Evolutionary conservation across 1,140 invertebrate species (phyloP).

Genomic region (Leguminivora glycinivorella): DNA sequence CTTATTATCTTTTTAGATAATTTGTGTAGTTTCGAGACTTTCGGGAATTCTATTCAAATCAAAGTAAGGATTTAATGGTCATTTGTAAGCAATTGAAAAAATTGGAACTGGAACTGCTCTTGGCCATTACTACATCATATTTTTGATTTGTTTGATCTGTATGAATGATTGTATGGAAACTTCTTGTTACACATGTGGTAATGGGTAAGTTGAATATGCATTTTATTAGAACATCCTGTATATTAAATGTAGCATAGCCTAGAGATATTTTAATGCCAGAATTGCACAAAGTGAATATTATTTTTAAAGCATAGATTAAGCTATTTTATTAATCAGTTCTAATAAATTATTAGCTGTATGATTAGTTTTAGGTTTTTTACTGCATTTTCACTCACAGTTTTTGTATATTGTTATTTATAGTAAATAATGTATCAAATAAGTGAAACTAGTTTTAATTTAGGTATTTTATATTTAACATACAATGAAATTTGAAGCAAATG

Average conservation of each 20-base stretch:
- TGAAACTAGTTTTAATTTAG: constrained; percentile 23
- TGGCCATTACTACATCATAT: neutral
- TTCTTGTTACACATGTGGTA: constrained; percentile 50
- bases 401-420: constrained; percentile 36
- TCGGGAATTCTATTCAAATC: too few relatives aligned
- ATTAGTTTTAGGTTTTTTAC: constrained; percentile 45
- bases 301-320: neutral
- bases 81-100: too few relatives aligned
- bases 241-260: constrained; percentile 11
- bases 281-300: constrained; percentile 41
- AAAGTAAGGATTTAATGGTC: too few relatives aligned
- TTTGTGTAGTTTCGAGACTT: constrained; percentile 42
- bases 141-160: neutral
- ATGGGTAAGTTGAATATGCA: constrained; percentile 46
- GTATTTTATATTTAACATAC: neutral
- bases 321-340: neutral
- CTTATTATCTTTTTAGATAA: constrained; percentile 45
- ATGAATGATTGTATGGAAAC: constrained; percentile 35
- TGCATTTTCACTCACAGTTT: constrained; percentile 63
- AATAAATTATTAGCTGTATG: constrained; percentile 14
- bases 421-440: constrained; percentile 35
- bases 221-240: constrained; percentile 39
- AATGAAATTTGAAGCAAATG: constrained; percentile 61
- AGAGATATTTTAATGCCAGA: constrained; percentile 2
- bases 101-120: too few relatives aligned